Base-by-base conservation (phyloP, 2,113 vertebrate species). In the Stegastes partitus region DNA sequence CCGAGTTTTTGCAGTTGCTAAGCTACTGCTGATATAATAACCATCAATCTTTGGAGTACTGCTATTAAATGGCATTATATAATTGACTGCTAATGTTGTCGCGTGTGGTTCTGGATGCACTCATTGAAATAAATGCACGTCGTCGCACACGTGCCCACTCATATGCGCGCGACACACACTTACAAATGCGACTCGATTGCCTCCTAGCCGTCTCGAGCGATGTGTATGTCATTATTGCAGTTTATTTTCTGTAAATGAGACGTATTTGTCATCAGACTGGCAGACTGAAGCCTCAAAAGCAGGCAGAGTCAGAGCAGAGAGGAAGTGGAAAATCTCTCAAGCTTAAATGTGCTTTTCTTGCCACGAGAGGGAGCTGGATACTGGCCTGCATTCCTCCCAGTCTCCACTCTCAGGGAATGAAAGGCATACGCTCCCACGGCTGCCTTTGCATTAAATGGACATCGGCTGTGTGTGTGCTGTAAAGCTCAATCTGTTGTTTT, bases 41-140 rank as follows among this genome's bases (percentile, higher is more conserved):
- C 82, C 87, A 87, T 87, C 79, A 49, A 89, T 86, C 86, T 91
- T 91, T 91, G 89, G 89, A 90, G 89, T 90, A 92, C 87, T 91
- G 92, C 91, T 93, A 93, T 91, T 93, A 93, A 93, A 93, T 89
- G 89, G 90, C 91, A 92, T 89, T 89, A 87, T 86, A 86, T 85
- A 87, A 91, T 81, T 89, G 89, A 87, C 86, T 84, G 81, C 81
- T 85, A 59, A 78, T 80, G 85, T 82, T 79, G 86, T 87, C 15
- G 3, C 25, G 70, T 77, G 54, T 87, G 68, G 47, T 78, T 78
- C 63, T 70, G 51, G 83, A 85, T 82, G 28, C 78, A 64, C 61
- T 65, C 73, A 58, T 49, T 80, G 50, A 71, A 82, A 77, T 70
- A 80, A 82, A 85, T 63, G 79, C 63, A 77, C 22, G 51, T 74